phyloP scores from a whole-genome alignment of 2,113 vertebrate genomes.

The Bubo blakistoni region DNA sequence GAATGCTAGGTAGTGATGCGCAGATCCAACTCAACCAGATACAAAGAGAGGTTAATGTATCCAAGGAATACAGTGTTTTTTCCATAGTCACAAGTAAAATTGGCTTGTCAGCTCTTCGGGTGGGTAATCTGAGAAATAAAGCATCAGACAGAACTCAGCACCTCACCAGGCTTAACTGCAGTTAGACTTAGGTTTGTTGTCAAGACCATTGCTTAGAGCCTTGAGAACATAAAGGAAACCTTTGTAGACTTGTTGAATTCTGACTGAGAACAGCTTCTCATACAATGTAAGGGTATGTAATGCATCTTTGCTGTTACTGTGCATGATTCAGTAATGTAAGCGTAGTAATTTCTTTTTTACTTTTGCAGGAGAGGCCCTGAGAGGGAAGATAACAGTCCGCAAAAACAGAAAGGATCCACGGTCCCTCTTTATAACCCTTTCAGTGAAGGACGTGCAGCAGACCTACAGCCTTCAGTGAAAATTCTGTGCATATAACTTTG shows the following conservation, averaged over 20 bases:
- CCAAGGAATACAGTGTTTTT: not conserved
- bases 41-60: not conserved
- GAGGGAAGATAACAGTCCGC: constrained; percentile 81
- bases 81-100: not conserved
- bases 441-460: constrained; percentile 75
- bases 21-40: not conserved
- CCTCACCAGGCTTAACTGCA: not conserved
- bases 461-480: constrained; percentile 85
- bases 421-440: constrained; percentile 83
- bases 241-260: not conserved
- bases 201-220: not conserved
- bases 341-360: not conserved
- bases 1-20: not conserved
- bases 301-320: not conserved
- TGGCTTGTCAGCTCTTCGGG: not conserved
- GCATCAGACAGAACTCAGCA: not conserved
- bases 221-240: not conserved
- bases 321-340: not conserved
- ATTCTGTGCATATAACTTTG: not conserved
- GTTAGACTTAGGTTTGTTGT: not conserved
- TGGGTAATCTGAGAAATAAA: not conserved
- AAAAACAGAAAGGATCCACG: constrained; percentile 93
- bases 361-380: constrained; percentile 81
- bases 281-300: not conserved
- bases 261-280: not conserved